phyloP scores from a whole-genome alignment of 1,140 invertebrate genomes.

The Achroia grisella region DNA sequence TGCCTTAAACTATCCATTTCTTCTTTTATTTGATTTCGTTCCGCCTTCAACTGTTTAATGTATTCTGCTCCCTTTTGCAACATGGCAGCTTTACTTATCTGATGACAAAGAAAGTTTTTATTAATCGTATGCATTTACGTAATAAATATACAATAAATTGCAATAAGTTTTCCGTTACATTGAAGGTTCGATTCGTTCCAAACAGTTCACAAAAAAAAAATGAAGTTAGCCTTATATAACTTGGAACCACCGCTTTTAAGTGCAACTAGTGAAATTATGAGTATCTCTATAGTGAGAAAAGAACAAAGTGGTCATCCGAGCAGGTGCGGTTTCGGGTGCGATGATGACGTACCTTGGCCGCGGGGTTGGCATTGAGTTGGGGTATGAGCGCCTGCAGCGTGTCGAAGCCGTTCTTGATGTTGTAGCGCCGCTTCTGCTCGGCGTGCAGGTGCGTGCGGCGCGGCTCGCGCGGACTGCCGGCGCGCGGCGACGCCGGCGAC shows the following conservation, averaged over 20 bases:
- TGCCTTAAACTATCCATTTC: constrained; percentile 90
- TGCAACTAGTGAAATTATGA: too few species aligned
- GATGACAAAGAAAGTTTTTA: constrained; percentile 19
- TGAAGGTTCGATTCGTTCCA: too few species aligned
- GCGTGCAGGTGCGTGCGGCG: constrained; percentile 95
- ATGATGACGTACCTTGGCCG: constrained; percentile 82
- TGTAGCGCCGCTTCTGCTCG: constrained; percentile 97
- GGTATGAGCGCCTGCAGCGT: constrained; percentile 95
- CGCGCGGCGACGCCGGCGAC: constrained; percentile 65
- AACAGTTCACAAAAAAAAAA: too few species aligned
- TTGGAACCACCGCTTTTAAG: too few species aligned
- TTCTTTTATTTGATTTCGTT: constrained; percentile 89
- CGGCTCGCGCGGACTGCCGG: constrained; percentile 73
- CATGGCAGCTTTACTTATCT: constrained; percentile 96
- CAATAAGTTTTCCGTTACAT: too few species aligned
- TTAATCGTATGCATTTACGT: too few species aligned
- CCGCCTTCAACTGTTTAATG: constrained; percentile 90
- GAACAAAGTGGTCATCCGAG: too few species aligned
- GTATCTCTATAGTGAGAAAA: too few species aligned
- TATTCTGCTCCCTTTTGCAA: constrained; percentile 97
- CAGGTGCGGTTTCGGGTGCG: background rate
- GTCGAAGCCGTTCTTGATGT: constrained; percentile 98
- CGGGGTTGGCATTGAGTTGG: constrained; percentile 91
- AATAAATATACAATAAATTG: too few species aligned
- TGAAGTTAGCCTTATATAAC: too few species aligned